A percentile compares a stretch with the other conserved stretches of the same genome.
phyloP scores from a whole-genome alignment of 2,797 vertebrate genomes.

The Molossus alvarezi region DNA sequence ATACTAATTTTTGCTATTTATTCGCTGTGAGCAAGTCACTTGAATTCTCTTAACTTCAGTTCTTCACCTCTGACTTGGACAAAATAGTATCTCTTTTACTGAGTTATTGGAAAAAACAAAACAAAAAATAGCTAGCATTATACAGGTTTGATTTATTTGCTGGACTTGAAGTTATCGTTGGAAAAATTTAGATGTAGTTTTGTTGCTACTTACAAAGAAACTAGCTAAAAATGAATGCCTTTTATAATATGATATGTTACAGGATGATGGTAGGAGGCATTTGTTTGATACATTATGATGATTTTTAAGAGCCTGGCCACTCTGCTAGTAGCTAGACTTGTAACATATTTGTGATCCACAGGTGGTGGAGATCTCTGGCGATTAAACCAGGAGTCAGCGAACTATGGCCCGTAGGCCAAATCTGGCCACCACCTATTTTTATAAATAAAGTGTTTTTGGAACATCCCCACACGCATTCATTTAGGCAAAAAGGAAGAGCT shows the following conservation, averaged over 20 bases:
- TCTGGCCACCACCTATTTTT: neutral
- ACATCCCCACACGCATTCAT: neutral
- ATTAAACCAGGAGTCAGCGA: neutral
- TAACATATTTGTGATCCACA: neutral
- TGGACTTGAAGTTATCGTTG: neutral
- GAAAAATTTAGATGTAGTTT: neutral
- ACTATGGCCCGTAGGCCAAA: neutral
- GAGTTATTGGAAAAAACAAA: neutral
- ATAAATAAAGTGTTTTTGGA: constrained; percentile 39
- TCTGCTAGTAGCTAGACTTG: neutral
- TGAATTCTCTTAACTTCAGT: neutral
- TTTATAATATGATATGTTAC: neutral
- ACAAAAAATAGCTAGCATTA: neutral
- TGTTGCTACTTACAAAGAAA: constrained; percentile 50
- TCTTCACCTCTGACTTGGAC: neutral
- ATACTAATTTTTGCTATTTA: neutral
- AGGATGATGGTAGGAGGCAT: neutral
- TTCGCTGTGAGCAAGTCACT: neutral
- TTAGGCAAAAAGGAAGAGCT: neutral
- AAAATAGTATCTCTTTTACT: neutral
- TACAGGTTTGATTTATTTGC: neutral
- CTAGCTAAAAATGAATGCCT: neutral
- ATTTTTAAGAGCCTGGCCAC: constrained; percentile 14
- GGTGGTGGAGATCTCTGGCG: neutral
- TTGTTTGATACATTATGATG: neutral